Base-by-base conservation (phyloP, 1,140 invertebrate species). In the Campoletis sonorensis region DNA sequence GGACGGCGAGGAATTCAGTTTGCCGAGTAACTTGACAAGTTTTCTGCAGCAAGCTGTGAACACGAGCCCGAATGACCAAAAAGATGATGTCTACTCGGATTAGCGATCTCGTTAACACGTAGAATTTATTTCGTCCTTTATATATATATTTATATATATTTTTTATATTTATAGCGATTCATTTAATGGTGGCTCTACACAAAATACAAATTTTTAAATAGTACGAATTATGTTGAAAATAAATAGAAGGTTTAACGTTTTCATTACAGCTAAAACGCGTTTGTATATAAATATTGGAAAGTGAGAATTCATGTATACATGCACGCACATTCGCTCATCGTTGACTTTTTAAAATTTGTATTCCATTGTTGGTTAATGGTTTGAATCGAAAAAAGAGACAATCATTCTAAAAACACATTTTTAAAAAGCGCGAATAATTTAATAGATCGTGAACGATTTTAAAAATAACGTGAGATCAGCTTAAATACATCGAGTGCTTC, bases 1-100 rank as follows among this genome's bases (percentile, higher is more conserved):
- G 27, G 78, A 79, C 78, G 64, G 78, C n/a, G 64, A 79, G n/a
- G 78, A 79, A 67, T 45, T 79, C 2, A 61, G 64, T 68, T 49
- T 79, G 58, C 16, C 78, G 1, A 79, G 21, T 51, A 64, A 79
- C n/a, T 45, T 70, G 64, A 33, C 33, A 79, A 70, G 11, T 23
- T 79, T 79, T 68, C 64, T 79, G 1, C 77, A 79, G 26, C 78
- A 21, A 16, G 37, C 64, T 16, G 77, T 68, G 0, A 79, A 64
- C 23, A 68, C 78, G 37, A 51, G 11, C 7, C 68, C 78, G 1
- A 3, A 33, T 18, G 64, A 40, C 10, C 15, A 10, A 40, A 51
- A 26, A 18, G 26, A 7, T 30, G 75, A 33, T 45, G 21, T 61
- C 2, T 21, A 23, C 45, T 78, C 61, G 18, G 54, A 37, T 54